Percentiles rank a stretch among this genome's conserved stretches.
Evolutionary conservation across 2,888 invertebrate species (phyloP).

Genomic region (Epinotia brunnichana): DNA sequence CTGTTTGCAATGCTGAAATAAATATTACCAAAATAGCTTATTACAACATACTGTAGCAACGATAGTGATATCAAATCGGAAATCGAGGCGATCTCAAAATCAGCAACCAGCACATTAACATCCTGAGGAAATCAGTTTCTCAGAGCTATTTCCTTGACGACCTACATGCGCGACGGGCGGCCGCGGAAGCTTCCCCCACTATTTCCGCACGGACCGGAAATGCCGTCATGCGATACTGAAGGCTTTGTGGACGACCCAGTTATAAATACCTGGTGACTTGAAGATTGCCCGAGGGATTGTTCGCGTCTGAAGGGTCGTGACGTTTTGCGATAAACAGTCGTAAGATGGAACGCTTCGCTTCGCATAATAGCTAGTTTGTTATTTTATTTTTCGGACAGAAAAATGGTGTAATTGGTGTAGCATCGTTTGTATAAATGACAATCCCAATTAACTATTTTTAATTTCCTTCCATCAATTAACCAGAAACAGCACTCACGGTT

Average conservation of each 20-base stretch:
- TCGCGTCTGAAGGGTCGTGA: background rate
- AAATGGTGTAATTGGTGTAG: background rate
- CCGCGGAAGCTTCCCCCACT: slow-evolving; percentile 47
- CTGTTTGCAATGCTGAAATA: background rate
- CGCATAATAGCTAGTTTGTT: background rate
- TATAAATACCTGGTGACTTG: slow-evolving; percentile 41
- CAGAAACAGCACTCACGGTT: background rate
- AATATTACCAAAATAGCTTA: background rate
- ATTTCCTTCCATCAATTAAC: background rate
- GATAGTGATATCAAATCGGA: slow-evolving; percentile 9
- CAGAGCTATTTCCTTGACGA: slow-evolving; percentile 49
- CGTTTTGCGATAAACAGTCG: background rate
- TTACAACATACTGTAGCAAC: background rate
- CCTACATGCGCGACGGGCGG: slow-evolving; percentile 57
- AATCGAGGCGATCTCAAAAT: slow-evolving; percentile 19
- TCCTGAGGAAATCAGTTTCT: slow-evolving; percentile 39
- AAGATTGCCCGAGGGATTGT: slow-evolving; percentile 7
- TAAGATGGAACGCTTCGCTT: background rate
- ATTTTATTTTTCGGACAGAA: background rate
- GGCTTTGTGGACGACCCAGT: slow-evolving; percentile 43
- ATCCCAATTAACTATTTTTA: background rate
- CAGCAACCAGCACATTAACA: slow-evolving; percentile 16
- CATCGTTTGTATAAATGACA: background rate
- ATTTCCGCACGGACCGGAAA: slow-evolving; percentile 44
- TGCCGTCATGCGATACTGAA: slow-evolving; percentile 46